Evolutionary conservation across 2,888 invertebrate genomes (phyloP), one percentile per base, ranked within the genome.

Genomic region (Troides helena): DNA sequence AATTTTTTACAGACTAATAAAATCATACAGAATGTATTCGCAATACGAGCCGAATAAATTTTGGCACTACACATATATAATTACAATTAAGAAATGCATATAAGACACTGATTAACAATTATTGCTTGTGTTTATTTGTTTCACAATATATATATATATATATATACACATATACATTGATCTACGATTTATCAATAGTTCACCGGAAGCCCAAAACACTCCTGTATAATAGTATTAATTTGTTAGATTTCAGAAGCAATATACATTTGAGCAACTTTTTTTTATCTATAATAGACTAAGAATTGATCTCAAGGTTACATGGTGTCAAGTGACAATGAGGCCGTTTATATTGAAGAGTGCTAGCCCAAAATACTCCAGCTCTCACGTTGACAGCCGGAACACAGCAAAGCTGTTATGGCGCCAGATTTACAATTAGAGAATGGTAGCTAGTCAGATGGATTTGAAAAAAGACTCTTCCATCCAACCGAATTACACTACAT

Each of bases 201-300:
- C 76, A 66, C 74, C 74, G 53, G 53, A 53, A 53, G 53, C 53
- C 53, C 53, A 53, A 4, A 53, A 53, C 53, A n/a, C 2, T 53
- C 53, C 53, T 53, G 53, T 53, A 53, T 53, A 18, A 53, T 53
- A 18, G 18, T n/a, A 53, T 46, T 18, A 7, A 53, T 18, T 7
- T 53, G n/a, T 18, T 1, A 53, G 14, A 53, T n/a, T 53, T 53
- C n/a, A n/a, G n/a, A 5, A 53, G n/a, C 53, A n/a, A 53, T 72
- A 76, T 30, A 30, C 17, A 25, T 81, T 89, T 89, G 90, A 91
- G 90, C 89, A 90, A 89, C 85, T 83, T 46, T 46, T 21, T 46
- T 14, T 43, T 14, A 46, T 46, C 14, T 46, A 46, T 46, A 46
- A 46, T 12, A 14, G 46, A 14, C 17, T 46, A 46, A 85, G 76